Base-by-base conservation (phyloP, 2,113 vertebrate genomes). In the Carassius carassius region DNA sequence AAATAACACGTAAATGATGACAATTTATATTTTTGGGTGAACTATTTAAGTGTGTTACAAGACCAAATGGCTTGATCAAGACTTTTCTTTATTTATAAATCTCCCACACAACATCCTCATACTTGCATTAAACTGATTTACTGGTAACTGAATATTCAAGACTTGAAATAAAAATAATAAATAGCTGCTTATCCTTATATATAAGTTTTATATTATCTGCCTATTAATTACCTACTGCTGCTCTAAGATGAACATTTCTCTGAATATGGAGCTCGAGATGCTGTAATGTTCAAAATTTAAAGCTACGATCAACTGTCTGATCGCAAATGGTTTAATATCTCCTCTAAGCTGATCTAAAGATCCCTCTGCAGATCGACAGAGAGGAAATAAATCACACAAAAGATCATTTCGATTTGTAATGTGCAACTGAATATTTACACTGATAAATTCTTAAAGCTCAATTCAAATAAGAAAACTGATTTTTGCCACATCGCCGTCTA, bases 251-350 rank as follows among this genome's bases (percentile, higher is more conserved):
- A n/a, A 12, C 2, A 41, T 72, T 41, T 70, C 19, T 41, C 35
- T 70, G 32, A 77, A 58, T 58, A 35, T 77, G 29, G 12, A 60
- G 17, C 54, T 37, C 75, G n/a, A 3, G 10, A 51, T 37, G 54
- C 84, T 87, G 49, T 86, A 86, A 91, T 90, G 86, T 87, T 90
- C 72, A 58, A 86, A 83, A 84, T 88, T 86, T 41, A 82, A 90
- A 89, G 60, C 9, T 58, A 73, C 91, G 91, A 92, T 88, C 87
- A 88, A 93, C 90, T 23, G 81, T 80, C 89, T 88, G 89, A 89
- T 92, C 90, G 89, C 63, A 41, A 87, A 88, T 76, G 84, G 89
- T 87, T 89, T 76, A 86, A 89, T 91, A 83, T 82, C 72, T 56
- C 89, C 85, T 62, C 80, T 84, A 81, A 83, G 86, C 78, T 74